Conservation (phyloP, 2,113 vertebrate species). For the Mesembrinibis cayennensis region DNA sequence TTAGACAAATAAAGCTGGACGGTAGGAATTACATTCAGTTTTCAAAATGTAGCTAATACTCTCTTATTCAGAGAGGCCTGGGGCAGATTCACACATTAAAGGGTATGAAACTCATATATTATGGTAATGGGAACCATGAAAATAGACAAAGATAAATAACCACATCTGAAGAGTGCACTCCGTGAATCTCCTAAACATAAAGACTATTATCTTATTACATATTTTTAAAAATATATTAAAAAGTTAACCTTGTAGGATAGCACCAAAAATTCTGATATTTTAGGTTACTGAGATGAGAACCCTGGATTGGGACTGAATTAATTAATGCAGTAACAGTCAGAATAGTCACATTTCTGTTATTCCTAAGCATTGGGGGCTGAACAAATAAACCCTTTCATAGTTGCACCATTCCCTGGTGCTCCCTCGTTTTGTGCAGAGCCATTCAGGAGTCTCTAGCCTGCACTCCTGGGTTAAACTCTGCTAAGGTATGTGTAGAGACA, state of each 20-base stretch:
- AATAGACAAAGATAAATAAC: slow-evolving; percentile 39
- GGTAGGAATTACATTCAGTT: background rate
- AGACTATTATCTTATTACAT: background rate
- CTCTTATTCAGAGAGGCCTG: slow-evolving; percentile 7
- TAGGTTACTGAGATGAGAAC: background rate
- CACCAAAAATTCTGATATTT: background rate
- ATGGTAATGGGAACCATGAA: slow-evolving; percentile 30
- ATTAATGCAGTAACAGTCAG: background rate
- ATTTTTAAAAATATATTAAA: background rate
- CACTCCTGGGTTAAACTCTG: background rate
- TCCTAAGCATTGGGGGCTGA: background rate
- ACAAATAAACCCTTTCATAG: background rate
- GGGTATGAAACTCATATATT: background rate
- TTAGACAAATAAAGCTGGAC: slow-evolving; percentile 5
- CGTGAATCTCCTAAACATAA: background rate
- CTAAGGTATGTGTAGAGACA: background rate
- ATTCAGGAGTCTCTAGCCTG: background rate
- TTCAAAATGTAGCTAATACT: slow-evolving; percentile 26
- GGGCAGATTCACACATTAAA: slow-evolving; percentile 38
- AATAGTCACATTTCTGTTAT: background rate
- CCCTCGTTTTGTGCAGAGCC: background rate
- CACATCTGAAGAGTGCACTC: background rate
- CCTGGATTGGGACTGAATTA: background rate
- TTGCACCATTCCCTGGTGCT: background rate
- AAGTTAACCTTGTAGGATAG: background rate